These are phyloP conservation scores for Acanthopleura granulata DNA, from an alignment of 2,888 invertebrate species.

Conservation along the genomic window DNA sequence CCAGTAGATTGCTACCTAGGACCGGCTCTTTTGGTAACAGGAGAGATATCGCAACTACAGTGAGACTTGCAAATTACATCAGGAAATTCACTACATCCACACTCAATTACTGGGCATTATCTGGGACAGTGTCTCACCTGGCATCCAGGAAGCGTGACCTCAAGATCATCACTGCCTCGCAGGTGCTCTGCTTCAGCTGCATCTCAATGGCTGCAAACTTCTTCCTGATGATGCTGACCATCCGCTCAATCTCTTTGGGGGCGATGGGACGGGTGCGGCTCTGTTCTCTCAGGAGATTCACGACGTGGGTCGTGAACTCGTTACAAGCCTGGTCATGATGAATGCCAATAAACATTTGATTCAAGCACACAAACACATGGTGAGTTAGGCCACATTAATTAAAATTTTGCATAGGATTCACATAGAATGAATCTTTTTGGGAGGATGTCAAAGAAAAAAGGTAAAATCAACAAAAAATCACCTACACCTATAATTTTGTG, in stretches of 20 bases:
- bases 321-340: constrained; percentile 85
- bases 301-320: constrained; percentile 99
- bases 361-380: neutral
- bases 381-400: no score
- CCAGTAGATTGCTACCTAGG: no score
- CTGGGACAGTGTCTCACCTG: constrained; percentile 70
- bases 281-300: constrained; percentile 96
- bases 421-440: no score
- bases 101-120: no score
- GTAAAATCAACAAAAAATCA: no score
- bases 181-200: constrained; percentile 98
- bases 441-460: no score
- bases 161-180: constrained; percentile 99
- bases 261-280: constrained; percentile 98
- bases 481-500: no score
- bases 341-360: neutral
- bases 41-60: no score
- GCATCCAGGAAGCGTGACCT: constrained; percentile 84
- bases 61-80: no score
- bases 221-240: constrained; percentile 68
- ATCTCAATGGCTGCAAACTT: constrained; percentile 73
- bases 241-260: constrained; percentile 94
- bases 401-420: no score
- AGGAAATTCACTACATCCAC: no score
- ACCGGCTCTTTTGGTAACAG: no score